Conservation (phyloP, 2,888 invertebrate species). For the Oscheius sp. region DNA sequence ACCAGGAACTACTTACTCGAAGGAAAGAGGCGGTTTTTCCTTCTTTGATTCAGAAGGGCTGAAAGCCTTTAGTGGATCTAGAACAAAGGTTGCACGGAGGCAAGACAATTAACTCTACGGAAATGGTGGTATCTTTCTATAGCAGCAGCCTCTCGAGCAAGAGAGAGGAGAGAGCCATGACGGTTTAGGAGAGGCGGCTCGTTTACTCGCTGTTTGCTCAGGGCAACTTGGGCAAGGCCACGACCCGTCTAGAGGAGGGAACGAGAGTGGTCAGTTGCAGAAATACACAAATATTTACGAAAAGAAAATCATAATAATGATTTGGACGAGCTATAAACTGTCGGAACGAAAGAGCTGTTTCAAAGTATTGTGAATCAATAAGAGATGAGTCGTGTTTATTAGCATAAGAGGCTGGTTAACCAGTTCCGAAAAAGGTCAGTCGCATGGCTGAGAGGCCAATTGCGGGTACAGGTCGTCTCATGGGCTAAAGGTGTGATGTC, state of each 20-base stretch:
- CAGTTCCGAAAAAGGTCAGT: slow-evolving; percentile 6
- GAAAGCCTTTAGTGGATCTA: too few relatives aligned
- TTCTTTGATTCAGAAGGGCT: too few relatives aligned
- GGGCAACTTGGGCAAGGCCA: slow-evolving; percentile 26
- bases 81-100: not conserved
- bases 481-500: slow-evolving; percentile 9
- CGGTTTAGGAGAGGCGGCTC: slow-evolving; percentile 34
- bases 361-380: not conserved
- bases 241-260: slow-evolving; percentile 3
- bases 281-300: slow-evolving; percentile 18
- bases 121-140: not conserved
- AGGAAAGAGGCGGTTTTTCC: too few relatives aligned
- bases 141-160: not conserved
- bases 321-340: not conserved
- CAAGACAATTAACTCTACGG: not conserved
- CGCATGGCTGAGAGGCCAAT: slow-evolving; percentile 11
- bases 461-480: slow-evolving; percentile 25
- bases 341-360: not conserved
- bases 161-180: slow-evolving; percentile 18
- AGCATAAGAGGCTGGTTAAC: slow-evolving; percentile 19
- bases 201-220: slow-evolving; percentile 32
- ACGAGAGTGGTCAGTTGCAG: slow-evolving; percentile 22
- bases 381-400: slow-evolving; percentile 2
- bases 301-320: not conserved
- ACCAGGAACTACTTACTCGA: too few relatives aligned